phyloP scores from a whole-genome alignment of 2,113 vertebrate genomes.

The Emydura subglobosa region DNA sequence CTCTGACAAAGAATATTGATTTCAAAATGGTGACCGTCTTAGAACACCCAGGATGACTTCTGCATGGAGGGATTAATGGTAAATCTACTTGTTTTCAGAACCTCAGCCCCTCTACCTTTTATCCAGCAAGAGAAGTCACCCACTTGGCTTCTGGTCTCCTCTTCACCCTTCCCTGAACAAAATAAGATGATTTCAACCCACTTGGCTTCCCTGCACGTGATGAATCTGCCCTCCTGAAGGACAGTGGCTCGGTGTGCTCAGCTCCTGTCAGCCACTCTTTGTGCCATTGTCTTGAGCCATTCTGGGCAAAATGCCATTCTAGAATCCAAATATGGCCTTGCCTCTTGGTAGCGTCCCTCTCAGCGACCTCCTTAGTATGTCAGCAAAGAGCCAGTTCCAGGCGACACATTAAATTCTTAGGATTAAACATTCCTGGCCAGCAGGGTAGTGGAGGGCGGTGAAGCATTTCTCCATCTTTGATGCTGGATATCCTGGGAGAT shows the following conservation, averaged over 20 bases:
- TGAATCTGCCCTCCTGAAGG: not conserved
- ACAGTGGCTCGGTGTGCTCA: not conserved
- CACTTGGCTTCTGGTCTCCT: slow-evolving; percentile 59
- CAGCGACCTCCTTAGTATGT: not conserved
- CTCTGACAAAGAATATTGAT: not conserved
- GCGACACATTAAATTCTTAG: not conserved
- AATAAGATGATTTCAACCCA: slow-evolving; percentile 49
- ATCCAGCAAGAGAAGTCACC: not conserved
- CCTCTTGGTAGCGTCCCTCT: not conserved
- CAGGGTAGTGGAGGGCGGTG: not conserved
- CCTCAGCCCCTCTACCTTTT: not conserved
- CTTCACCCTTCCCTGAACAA: slow-evolving; percentile 54
- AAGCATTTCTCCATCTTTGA: not conserved
- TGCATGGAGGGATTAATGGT: not conserved
- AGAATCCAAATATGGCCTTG: not conserved
- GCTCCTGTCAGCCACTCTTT: not conserved
- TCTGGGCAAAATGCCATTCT: not conserved
- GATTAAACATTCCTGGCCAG: not conserved
- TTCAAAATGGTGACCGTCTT: not conserved
- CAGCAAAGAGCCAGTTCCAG: not conserved
- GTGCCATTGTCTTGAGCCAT: not conserved
- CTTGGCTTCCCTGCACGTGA: not conserved
- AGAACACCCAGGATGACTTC: not conserved
- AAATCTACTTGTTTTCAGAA: slow-evolving; percentile 33
- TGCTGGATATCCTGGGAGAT: not conserved